Conservation (phyloP, 2,113 vertebrate species). For the Takifugu flavidus region DNA sequence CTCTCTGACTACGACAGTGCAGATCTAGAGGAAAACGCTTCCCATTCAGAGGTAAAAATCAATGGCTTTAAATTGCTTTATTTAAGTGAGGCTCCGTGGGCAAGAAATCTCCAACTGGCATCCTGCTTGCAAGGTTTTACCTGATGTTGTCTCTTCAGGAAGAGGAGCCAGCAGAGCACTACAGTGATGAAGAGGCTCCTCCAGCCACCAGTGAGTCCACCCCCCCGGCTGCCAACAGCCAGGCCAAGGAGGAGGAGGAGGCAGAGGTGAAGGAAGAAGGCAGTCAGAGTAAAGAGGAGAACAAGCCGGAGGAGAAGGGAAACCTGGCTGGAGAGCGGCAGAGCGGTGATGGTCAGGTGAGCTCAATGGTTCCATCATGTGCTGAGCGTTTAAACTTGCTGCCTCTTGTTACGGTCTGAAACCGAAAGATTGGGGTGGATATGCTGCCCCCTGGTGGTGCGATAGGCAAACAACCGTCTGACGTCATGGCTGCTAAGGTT, state of each 20-base stretch:
- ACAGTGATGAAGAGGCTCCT: slow-evolving; percentile 84
- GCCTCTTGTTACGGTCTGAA: too few species aligned
- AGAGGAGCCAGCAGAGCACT: slow-evolving; percentile 82
- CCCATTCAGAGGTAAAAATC: slow-evolving; percentile 84
- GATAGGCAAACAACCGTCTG: background rate
- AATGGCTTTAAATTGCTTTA: background rate
- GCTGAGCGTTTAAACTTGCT: too few species aligned
- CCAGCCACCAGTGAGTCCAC: slow-evolving; percentile 77
- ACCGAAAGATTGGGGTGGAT: too few species aligned
- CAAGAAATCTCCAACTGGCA: too few species aligned
- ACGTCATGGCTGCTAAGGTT: too few species aligned
- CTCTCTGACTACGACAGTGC: slow-evolving; percentile 96
- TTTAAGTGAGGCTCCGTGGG: too few species aligned
- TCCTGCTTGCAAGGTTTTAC: background rate
- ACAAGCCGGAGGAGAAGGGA: slow-evolving; percentile 80
- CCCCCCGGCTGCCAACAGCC: slow-evolving; percentile 63
- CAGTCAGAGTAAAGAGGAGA: slow-evolving; percentile 57
- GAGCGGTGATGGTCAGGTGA: slow-evolving; percentile 96
- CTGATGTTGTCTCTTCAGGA: slow-evolving; percentile 41
- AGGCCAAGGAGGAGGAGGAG: slow-evolving; percentile 64
- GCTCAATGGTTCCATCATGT: background rate
- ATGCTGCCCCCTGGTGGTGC: too few species aligned
- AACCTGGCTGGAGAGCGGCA: slow-evolving; percentile 89
- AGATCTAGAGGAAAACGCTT: slow-evolving; percentile 79
- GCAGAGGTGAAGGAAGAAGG: slow-evolving; percentile 43